Evolutionary conservation across 2,888 invertebrate species (phyloP).

Genomic region (Parasteatoda lunata): DNA sequence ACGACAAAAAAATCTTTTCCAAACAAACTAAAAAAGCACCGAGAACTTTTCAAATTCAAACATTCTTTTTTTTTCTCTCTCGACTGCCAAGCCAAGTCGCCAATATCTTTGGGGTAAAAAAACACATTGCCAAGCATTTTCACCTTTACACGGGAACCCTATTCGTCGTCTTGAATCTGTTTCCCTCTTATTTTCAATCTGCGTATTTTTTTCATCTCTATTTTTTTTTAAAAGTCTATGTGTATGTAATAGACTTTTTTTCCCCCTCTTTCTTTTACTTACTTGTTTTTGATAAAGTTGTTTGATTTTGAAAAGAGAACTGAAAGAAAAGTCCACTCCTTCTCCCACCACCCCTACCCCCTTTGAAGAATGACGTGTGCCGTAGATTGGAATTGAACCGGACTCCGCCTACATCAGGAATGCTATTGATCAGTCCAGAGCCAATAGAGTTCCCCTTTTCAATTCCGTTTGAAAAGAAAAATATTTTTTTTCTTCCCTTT

Average conservation of each 20-base stretch:
- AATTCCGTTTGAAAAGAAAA: slow-evolving; percentile 38
- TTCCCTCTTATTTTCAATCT: slow-evolving; percentile 66
- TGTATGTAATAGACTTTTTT: slow-evolving; percentile 4
- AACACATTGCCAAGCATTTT: slow-evolving; percentile 62
- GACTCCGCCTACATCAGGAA: slow-evolving; percentile 57
- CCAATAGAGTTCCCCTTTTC: slow-evolving; percentile 54
- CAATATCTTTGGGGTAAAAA: slow-evolving; percentile 38
- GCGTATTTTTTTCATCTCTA: slow-evolving; percentile 15
- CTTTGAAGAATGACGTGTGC: slow-evolving; percentile 48
- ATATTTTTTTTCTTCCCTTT: slow-evolving; percentile 27
- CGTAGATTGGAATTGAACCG: slow-evolving; percentile 54
- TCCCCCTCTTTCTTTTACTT: slow-evolving; percentile 16
- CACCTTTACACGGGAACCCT: slow-evolving; percentile 58
- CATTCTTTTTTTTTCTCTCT: slow-evolving; percentile 32
- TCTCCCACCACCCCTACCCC: not conserved
- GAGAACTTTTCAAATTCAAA: slow-evolving; percentile 28
- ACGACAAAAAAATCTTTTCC: slow-evolving; percentile 13
- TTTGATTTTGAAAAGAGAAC: slow-evolving; percentile 66
- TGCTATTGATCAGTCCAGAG: slow-evolving; percentile 66
- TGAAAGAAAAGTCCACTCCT: slow-evolving; percentile 13
- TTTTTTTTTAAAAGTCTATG: too few relatives aligned
- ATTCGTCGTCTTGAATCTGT: slow-evolving; percentile 60
- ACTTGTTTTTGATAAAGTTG: slow-evolving; percentile 65
- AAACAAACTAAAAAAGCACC: slow-evolving; percentile 26
- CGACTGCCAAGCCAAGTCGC: not conserved